Conservation (phyloP, 2,113 vertebrate species). For the Charina bottae region DNA sequence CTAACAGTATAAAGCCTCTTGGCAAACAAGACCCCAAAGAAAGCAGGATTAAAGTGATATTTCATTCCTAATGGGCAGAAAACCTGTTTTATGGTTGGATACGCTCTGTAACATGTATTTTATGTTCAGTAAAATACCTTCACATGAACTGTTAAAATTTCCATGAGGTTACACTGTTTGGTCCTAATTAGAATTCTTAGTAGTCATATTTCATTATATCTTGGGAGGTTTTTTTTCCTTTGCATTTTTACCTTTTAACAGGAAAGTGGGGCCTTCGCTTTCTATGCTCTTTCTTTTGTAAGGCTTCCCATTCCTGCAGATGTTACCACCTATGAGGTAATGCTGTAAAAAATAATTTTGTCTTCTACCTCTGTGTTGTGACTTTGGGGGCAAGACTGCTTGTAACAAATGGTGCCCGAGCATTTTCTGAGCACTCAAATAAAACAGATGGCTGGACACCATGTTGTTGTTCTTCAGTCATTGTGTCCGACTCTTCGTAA, state of each 20-base stretch:
- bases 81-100: slow-evolving; percentile 1
- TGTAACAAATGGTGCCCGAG: not conserved
- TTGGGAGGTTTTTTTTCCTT: not conserved
- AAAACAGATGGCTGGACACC: not conserved
- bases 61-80: slow-evolving; percentile 2
- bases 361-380: not conserved
- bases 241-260: not conserved
- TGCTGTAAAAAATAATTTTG: not conserved
- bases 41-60: slow-evolving; percentile 16
- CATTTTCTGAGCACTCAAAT: not conserved
- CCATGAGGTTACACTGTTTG: not conserved
- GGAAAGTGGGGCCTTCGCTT: not conserved
- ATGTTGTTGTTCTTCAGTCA: too few relatives aligned
- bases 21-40: slow-evolving; percentile 14
- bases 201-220: not conserved
- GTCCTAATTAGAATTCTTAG: not conserved
- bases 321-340: not conserved
- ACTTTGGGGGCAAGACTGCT: not conserved
- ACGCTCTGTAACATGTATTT: not conserved
- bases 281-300: not conserved
- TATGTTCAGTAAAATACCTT: not conserved
- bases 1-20: not conserved
- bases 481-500: too few relatives aligned
- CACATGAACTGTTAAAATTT: not conserved
- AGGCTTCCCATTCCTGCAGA: not conserved